A percentile compares a stretch with the other conserved stretches of the same genome.
phyloP scores from a whole-genome alignment of 1,140 invertebrate genomes.

The Stegodyphus dumicola region DNA sequence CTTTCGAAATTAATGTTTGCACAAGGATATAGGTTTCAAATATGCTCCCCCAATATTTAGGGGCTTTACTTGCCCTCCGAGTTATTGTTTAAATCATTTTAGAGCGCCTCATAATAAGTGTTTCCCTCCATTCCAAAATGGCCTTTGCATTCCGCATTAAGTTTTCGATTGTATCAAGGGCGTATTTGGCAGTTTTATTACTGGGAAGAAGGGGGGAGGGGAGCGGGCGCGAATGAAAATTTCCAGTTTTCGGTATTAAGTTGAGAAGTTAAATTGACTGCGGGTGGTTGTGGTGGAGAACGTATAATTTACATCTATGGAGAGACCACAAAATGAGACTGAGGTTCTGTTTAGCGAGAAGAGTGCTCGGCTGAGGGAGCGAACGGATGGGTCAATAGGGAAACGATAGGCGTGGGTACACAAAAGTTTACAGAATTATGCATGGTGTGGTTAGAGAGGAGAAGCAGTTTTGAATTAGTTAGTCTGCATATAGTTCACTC shows the following conservation, averaged over 20 bases:
- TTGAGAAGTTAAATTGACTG: slow-evolving; percentile 3
- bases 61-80: slow-evolving; percentile 34
- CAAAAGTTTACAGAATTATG: too few species aligned
- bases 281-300: background rate
- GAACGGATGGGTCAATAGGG: too few species aligned
- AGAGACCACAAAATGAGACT: too few species aligned
- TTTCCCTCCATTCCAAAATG: background rate
- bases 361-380: too few species aligned
- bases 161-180: background rate
- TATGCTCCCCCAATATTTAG: slow-evolving; percentile 49
- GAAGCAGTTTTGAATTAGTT: too few species aligned
- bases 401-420: too few species aligned
- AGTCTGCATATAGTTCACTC: too few species aligned
- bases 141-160: slow-evolving; percentile 43
- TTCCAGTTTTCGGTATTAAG: slow-evolving; percentile 34
- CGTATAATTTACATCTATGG: too few species aligned
- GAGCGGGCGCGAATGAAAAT: slow-evolving; percentile 12
- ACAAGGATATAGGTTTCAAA: slow-evolving; percentile 50
- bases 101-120: slow-evolving; percentile 34
- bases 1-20: slow-evolving; percentile 60
- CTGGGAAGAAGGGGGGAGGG: too few species aligned
- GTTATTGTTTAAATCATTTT: slow-evolving; percentile 60
- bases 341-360: too few species aligned
- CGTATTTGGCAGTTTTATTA: slow-evolving; percentile 37
- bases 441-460: too few species aligned